Percentiles rank a stretch among this genome's conserved stretches.
Evolutionary conservation across 2,797 vertebrate species (phyloP).

Genomic region (Bryconaethiops microstoma): DNA sequence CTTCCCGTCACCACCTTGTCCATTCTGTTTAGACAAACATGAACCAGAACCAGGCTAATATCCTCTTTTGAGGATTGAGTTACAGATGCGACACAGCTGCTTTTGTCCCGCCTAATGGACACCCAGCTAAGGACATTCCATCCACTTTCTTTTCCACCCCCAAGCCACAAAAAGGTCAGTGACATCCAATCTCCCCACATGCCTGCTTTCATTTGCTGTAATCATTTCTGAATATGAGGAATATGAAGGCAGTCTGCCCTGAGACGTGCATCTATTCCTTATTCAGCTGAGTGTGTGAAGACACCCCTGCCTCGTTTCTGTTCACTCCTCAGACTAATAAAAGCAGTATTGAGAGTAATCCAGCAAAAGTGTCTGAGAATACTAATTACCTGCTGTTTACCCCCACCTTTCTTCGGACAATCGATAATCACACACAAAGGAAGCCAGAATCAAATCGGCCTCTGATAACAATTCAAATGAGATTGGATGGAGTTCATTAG

Average conservation of each 20-base stretch:
- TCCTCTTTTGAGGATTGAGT: slow-evolving; percentile 26
- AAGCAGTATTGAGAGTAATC: slow-evolving; percentile 72
- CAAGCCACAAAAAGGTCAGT: slow-evolving; percentile 40
- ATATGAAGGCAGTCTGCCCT: slow-evolving; percentile 41
- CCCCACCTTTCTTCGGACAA: slow-evolving; percentile 77
- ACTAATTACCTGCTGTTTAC: slow-evolving; percentile 83
- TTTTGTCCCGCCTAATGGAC: slow-evolving; percentile 18
- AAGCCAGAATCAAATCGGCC: slow-evolving; percentile 71
- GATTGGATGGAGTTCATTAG: slow-evolving; percentile 77
- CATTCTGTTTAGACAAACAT: not conserved
- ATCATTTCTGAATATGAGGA: slow-evolving; percentile 44
- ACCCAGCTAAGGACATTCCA: slow-evolving; percentile 28
- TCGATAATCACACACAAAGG: slow-evolving; percentile 81
- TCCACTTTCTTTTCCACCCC: not conserved
- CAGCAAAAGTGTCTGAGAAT: slow-evolving; percentile 75
- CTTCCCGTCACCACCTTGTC: slow-evolving; percentile 13
- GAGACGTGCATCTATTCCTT: slow-evolving; percentile 39
- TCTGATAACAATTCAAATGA: slow-evolving; percentile 77
- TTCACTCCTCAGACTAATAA: slow-evolving; percentile 70
- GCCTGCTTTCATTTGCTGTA: slow-evolving; percentile 39
- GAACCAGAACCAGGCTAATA: not conserved
- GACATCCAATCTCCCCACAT: slow-evolving; percentile 30
- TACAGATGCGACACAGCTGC: not conserved
- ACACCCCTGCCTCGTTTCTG: slow-evolving; percentile 26
- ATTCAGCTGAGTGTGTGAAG: slow-evolving; percentile 43